Conservation (phyloP, 2,888 invertebrate genomes). For the Brachypterus glaber region DNA sequence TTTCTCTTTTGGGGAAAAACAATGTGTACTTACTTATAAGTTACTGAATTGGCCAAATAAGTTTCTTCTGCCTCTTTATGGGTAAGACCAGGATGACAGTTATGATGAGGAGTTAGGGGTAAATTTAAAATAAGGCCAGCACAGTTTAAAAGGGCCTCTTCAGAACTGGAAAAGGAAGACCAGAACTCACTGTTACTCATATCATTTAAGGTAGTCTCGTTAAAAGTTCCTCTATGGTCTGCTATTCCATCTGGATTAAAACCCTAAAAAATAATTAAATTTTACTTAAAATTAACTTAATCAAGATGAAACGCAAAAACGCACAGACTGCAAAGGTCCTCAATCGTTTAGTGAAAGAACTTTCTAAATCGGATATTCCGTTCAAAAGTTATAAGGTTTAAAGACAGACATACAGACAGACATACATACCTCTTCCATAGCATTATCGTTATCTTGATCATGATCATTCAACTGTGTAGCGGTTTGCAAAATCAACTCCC, state of each 20-base stretch:
- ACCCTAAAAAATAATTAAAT: slow-evolving; percentile 39
- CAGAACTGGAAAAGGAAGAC: slow-evolving; percentile 74
- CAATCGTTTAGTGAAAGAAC: too few relatives aligned
- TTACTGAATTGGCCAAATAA: slow-evolving; percentile 52
- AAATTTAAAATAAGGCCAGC: slow-evolving; percentile 63
- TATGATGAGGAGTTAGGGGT: slow-evolving; percentile 55
- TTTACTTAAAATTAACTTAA: too few relatives aligned
- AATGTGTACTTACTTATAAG: slow-evolving; percentile 48
- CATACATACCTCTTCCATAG: slow-evolving; percentile 51
- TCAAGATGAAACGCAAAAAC: too few relatives aligned
- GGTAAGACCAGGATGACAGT: slow-evolving; percentile 42
- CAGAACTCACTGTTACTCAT: slow-evolving; percentile 70
- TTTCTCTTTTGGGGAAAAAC: not conserved
- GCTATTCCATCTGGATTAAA: slow-evolving; percentile 55
- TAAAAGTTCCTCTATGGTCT: slow-evolving; percentile 52
- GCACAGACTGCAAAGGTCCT: not conserved
- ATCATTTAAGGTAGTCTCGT: slow-evolving; percentile 57
- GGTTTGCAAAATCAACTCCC: slow-evolving; percentile 46
- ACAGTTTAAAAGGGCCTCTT: slow-evolving; percentile 65
- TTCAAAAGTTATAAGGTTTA: too few relatives aligned
- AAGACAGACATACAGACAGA: too few relatives aligned
- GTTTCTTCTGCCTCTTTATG: slow-evolving; percentile 44
- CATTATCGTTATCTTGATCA: slow-evolving; percentile 51
- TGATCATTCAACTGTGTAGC: slow-evolving; percentile 47
- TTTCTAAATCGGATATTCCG: too few relatives aligned